Evolutionary conservation across 2,113 vertebrate species (phyloP), one percentile per base, ranked within the genome.

Genomic region (Poecilia latipinna): DNA sequence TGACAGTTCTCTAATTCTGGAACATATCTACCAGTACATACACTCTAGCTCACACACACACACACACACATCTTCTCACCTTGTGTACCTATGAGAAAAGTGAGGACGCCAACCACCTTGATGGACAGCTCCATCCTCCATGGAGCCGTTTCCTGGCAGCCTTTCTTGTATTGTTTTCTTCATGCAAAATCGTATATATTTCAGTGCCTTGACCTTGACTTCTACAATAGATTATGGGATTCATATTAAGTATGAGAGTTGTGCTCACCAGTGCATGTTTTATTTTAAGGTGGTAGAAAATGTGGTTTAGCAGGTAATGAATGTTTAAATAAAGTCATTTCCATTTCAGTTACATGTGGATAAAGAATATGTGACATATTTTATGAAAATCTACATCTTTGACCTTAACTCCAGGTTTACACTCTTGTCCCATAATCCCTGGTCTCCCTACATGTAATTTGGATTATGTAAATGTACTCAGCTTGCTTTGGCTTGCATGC

Each of bases 1-100:
- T 86, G 83, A 82, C 82, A 84, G 80, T 70, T 89, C 80, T 88
- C 80, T 74, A 79, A 71, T 60, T 64, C 69, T 54, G 78, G 82
- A 82, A 88, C 84, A 80, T 60, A 75, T 74, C 70, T 35, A 65
- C 68, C 37, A 28, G 57, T 15, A 29, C 51, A 66, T 61, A 72
- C 26, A 57, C 12, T 31, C 31, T 73, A 5, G 28, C 1, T 28
- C 28, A 13, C 33, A 31, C 74, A 72, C 26, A 28, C 70, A 61
- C 83, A 42, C 61, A 26, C 72, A 61, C 44, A 65, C 65, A 66
- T 15, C 33, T 61, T 66, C 54, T 11, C 68, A 69, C 69, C 64
- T 74, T 62, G 60, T 78, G 31, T 78, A 62, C 22, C 72, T 74
- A 75, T 71, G 67, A 77, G 60, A 48, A 51, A 37, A 31, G 42